phyloP scores from a whole-genome alignment of 2,888 invertebrate genomes.

The Drosophila aldrichi region DNA sequence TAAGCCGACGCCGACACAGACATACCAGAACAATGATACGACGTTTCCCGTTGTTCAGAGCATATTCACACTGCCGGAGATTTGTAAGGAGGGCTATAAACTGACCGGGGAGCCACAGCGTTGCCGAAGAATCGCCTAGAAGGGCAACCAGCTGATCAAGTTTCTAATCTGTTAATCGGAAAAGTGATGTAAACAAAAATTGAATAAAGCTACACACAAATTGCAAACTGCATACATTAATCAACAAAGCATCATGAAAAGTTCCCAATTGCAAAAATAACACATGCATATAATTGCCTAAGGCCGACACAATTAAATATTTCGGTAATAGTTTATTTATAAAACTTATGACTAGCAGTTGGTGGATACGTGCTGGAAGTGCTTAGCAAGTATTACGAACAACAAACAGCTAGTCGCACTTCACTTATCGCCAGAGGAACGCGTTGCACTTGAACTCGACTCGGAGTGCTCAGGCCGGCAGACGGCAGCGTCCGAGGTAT shows the following conservation, averaged over 20 bases:
- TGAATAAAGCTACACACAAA: constrained; percentile 6
- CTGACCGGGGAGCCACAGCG: constrained; percentile 8
- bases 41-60: constrained; percentile 19
- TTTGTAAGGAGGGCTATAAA: constrained; percentile 43
- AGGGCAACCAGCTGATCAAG: neutral
- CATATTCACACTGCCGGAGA: constrained; percentile 29
- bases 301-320: neutral
- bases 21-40: neutral
- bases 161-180: constrained; percentile 1
- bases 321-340: constrained; percentile 23
- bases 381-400: neutral
- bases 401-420: constrained; percentile 2
- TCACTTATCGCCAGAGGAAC: constrained; percentile 1
- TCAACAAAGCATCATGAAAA: neutral
- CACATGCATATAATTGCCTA: neutral
- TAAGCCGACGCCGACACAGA: neutral
- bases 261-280: neutral
- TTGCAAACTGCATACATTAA: constrained; percentile 8
- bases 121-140: constrained; percentile 48
- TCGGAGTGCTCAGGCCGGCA: constrained; percentile 42
- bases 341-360: constrained; percentile 20
- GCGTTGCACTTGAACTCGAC: constrained; percentile 7
- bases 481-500: constrained; percentile 56
- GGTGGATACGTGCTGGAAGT: constrained; percentile 19
- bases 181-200: constrained; percentile 4